Base-by-base conservation (phyloP, 2,888 invertebrate species). In the Pammene fasciana region DNA sequence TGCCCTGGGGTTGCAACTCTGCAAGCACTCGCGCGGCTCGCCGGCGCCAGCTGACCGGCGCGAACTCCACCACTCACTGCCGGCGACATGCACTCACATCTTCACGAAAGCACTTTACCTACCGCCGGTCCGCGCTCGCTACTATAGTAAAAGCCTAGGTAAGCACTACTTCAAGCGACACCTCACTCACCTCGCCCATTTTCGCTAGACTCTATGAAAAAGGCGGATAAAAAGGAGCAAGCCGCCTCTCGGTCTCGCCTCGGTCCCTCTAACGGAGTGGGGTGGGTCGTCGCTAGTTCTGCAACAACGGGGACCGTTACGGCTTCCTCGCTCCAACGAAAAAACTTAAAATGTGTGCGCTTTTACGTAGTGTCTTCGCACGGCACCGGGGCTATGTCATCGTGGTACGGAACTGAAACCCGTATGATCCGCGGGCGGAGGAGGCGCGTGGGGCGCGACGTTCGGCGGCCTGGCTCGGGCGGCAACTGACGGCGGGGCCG, bases 401-500 rank as follows among this genome's bases (percentile, higher is more conserved):
- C 86, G 86, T 91, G 91, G 87, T 89, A 84, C 84, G 83, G 88
- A 91, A 91, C 89, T 90, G 83, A 91, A 90, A 90, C 90, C 91
- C 92, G 90, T 90, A 86, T 90, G 86, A 90, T 83, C 86, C 87
- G 88, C 89, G 88, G 87, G 85, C 84, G 89, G 83, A 84, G 82
- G 86, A 84, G 85, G 86, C 89, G 87, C 87, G 85, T 81, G 80
- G 82, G 85, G 87, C 87, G 89, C 90, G 88, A 86, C 90, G 85
- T 86, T 87, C 86, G 84, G 85, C 86, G 89, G 89, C 89, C 89
- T 89, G 90, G 84, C 86, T 87, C 89, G 90, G 89, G 90, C 90
- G 92, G 93, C 93, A 93, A 93, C 92, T 93, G 93, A 89, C 90
- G 93, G 87, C 89, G 89, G 92, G 90, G 90, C 91, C 93, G 90